A percentile compares a stretch with the other conserved stretches of the same genome.
phyloP scores from a whole-genome alignment of 2,797 vertebrate species.

The Caiman crocodilus region DNA sequence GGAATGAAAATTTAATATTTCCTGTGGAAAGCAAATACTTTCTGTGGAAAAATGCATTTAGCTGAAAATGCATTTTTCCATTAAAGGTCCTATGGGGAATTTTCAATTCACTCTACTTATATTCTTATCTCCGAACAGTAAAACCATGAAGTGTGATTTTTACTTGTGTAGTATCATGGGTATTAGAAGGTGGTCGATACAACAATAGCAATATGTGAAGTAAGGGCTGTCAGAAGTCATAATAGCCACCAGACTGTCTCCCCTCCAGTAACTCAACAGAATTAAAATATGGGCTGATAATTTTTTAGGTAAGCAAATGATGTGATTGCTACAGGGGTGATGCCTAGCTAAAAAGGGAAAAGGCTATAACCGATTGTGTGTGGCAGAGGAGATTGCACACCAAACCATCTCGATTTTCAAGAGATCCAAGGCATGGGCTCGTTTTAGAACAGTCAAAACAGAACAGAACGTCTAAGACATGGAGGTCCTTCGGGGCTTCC shows the following conservation, averaged over 20 bases:
- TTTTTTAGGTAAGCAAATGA: neutral
- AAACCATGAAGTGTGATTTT: neutral
- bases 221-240: neutral
- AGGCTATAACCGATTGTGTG: neutral
- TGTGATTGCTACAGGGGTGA: neutral
- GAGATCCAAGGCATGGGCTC: neutral
- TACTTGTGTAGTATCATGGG: neutral
- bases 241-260: neutral
- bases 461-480: neutral
- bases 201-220: neutral
- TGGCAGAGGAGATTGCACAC: neutral
- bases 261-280: neutral
- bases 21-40: neutral
- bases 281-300: neutral
- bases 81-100: neutral
- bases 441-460: neutral
- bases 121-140: neutral
- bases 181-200: fast-evolving
- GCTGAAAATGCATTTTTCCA: constrained; percentile 13
- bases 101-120: neutral
- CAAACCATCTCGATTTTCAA: neutral
- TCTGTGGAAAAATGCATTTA: neutral
- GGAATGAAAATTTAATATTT: constrained; percentile 37
- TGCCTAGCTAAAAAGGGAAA: neutral
- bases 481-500: neutral